Evolutionary conservation across 2,113 vertebrate genomes (phyloP).

Genomic region (Chamaetylas fuelleborni): DNA sequence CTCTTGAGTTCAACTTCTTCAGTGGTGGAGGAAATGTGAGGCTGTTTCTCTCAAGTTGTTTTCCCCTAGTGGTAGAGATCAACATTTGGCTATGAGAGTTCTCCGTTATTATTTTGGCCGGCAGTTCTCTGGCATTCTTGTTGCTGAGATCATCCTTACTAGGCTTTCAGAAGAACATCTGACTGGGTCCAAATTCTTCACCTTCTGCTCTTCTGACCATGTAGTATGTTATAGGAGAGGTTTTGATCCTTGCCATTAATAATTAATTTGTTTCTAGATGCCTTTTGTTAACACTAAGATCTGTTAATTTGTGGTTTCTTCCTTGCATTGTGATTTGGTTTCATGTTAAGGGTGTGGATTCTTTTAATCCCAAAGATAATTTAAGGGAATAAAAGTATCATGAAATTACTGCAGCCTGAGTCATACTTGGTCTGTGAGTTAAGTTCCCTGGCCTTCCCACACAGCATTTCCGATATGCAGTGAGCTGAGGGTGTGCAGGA

Average conservation of each 20-base stretch:
- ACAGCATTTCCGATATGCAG: constrained; percentile 34
- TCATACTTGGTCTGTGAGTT: constrained; percentile 46
- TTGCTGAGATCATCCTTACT: constrained; percentile 26
- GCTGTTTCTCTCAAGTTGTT: not conserved
- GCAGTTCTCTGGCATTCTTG: constrained; percentile 10
- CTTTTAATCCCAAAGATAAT: constrained; percentile 49
- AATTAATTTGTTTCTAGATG: not conserved
- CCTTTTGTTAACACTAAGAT: not conserved
- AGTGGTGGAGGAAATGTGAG: not conserved
- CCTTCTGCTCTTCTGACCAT: not conserved
- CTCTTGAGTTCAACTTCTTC: not conserved
- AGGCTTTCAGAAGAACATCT: constrained; percentile 28
- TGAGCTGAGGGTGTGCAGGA: constrained; percentile 34
- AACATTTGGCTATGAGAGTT: not conserved
- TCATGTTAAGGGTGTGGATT: not conserved
- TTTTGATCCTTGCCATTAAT: not conserved
- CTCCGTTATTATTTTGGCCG: constrained; percentile 6
- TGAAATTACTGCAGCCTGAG: constrained; percentile 32
- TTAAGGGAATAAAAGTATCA: constrained; percentile 12
- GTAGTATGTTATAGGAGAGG: not conserved
- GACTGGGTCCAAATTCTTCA: not conserved
- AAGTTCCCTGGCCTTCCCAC: constrained; percentile 51
- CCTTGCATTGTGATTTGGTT: not conserved
- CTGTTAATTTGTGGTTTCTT: not conserved
- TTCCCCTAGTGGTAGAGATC: not conserved